A percentile compares a stretch with the other conserved stretches of the same genome.
Evolutionary conservation across 2,888 invertebrate genomes (phyloP).

Genomic region (Priocnemis perturbator): DNA sequence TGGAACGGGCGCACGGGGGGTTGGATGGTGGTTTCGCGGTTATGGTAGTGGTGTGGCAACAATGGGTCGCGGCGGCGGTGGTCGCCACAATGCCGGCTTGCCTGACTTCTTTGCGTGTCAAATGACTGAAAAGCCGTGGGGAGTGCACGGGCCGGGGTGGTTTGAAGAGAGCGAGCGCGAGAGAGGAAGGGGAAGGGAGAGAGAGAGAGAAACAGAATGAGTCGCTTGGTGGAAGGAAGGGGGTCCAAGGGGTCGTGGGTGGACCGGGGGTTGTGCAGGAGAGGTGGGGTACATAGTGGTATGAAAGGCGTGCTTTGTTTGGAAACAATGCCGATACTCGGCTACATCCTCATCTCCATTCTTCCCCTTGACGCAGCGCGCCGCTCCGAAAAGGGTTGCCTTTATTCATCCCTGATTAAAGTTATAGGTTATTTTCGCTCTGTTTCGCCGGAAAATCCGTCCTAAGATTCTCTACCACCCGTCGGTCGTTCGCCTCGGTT

Average conservation of each 20-base stretch:
- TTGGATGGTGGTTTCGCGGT: slow-evolving; percentile 36
- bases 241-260: slow-evolving; percentile 36
- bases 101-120: slow-evolving; percentile 75
- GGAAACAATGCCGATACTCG: slow-evolving; percentile 76
- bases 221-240: slow-evolving; percentile 19
- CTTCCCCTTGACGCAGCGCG: slow-evolving; percentile 72
- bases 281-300: slow-evolving; percentile 57
- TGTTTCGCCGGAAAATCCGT: slow-evolving; percentile 56
- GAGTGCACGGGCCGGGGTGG: slow-evolving; percentile 52
- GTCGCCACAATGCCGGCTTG: slow-evolving; percentile 69
- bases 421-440: slow-evolving; percentile 70
- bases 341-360: slow-evolving; percentile 76
- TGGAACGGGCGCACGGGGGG: slow-evolving; percentile 20
- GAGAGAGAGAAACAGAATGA: slow-evolving; percentile 8
- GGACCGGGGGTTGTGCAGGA: slow-evolving; percentile 38
- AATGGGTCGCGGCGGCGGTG: slow-evolving; percentile 62
- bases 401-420: slow-evolving; percentile 74
- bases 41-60: slow-evolving; percentile 69
- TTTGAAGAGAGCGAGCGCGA: slow-evolving; percentile 21
- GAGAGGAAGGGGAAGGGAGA: slow-evolving; percentile 12
- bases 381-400: slow-evolving; percentile 67
- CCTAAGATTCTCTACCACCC: slow-evolving; percentile 43
- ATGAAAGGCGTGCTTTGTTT: slow-evolving; percentile 75
- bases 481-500: slow-evolving; percentile 7
- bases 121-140: slow-evolving; percentile 73